Evolutionary conservation across 2,113 vertebrate species (phyloP), one percentile per base, ranked within the genome.

Genomic region (Butastur rufipennis): DNA sequence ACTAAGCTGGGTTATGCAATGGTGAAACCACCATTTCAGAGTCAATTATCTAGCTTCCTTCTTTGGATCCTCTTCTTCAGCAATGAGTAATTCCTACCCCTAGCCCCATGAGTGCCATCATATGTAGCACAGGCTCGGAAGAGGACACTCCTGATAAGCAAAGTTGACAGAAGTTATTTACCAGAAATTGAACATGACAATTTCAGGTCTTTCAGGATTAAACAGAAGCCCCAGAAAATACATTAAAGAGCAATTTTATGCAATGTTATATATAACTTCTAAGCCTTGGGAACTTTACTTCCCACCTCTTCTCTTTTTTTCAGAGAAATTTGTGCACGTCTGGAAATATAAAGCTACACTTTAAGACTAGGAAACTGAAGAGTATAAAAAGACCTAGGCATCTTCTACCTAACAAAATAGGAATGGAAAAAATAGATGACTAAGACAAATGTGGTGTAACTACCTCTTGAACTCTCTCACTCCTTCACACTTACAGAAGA

Each of bases 191-290:
- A 82, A 88, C 26, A 72, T 40, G 29, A 50, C n/a, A 62, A 62
- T 88, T 95, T 91, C 50, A 91, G 12, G 27, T 81, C 58, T 89
- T 88, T 92, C 31, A 88, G 75, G 80, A 92, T 93, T 80, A 90
- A 94, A 88, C 52, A 94, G 86, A 90, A 32, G 19, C 27, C 16
- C 43, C 26, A 77, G 48, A 90, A 95, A 92, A 91, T 68, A 43
- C n/a, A 43, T 79, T 90, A 66, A 79, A 85, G n/a, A 79, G 5
- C 23, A 67, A 63, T 77, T 94, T 89, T 58, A 43, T 82, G 25
- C 38, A 73, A 25, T 42, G 19, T 53, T 93, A 81, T 68, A 16
- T 73, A 40, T 73, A 85, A 85, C 38, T 80, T 85, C 38, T 70
- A 81, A 81, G 36, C 32, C 72, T 94, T 2, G 4, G n/a, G 55